These are phyloP conservation scores for Bathynomus jamesi DNA, from an alignment of 1,140 invertebrate genomes.

Conservation along the genomic window DNA sequence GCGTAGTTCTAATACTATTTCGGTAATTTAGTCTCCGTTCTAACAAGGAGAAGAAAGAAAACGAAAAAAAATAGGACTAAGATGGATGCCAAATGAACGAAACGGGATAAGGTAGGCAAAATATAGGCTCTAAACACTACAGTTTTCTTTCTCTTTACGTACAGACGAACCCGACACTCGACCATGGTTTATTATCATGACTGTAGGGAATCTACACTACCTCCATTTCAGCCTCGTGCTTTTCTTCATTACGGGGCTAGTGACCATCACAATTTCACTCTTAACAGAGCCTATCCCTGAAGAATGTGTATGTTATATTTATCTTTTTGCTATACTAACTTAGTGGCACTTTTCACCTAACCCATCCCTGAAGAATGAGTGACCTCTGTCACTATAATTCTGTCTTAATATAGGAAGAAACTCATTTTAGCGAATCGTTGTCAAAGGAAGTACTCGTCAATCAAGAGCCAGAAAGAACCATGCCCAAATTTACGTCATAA, in stretches of 20 bases:
- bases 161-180: slow-evolving; percentile 37
- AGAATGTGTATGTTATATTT: too few species aligned
- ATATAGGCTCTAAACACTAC: neutral
- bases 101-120: neutral
- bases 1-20: neutral
- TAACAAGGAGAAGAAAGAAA: neutral
- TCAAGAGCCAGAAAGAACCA: too few species aligned
- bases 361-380: slow-evolving; percentile 43
- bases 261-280: slow-evolving; percentile 42
- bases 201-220: slow-evolving; percentile 48
- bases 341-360: too few species aligned
- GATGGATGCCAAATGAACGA: neutral
- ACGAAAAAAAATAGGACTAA: neutral
- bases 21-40: neutral
- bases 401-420: too few species aligned
- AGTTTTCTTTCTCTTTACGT: neutral
- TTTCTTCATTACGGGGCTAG: slow-evolving; percentile 43
- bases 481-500: too few species aligned
- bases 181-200: slow-evolving; percentile 41
- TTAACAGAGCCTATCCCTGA: too few species aligned
- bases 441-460: too few species aligned
- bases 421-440: too few species aligned
- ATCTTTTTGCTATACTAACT: too few species aligned
- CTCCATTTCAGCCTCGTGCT: slow-evolving; percentile 47
- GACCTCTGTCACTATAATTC: too few species aligned